phyloP scores from a whole-genome alignment of 2,797 vertebrate species.

The Phrynocephalus forsythii region DNA sequence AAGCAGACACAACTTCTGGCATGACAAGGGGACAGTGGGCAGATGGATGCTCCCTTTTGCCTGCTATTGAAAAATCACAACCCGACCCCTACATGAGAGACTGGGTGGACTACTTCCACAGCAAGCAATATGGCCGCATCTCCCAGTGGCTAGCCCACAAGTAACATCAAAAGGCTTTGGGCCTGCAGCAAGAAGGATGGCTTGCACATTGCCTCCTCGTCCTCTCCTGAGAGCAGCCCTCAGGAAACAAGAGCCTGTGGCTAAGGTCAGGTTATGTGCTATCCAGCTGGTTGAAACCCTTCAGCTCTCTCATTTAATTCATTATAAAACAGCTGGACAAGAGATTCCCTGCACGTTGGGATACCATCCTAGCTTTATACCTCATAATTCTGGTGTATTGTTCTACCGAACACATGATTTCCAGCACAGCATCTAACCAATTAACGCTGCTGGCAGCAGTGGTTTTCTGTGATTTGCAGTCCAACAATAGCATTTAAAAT shows the following conservation, averaged over 20 bases:
- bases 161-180: neutral
- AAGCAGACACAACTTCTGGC: neutral
- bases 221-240: neutral
- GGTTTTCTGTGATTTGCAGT: constrained; percentile 40
- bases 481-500: constrained; percentile 34
- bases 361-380: neutral
- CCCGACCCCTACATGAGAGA: neutral
- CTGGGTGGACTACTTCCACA: too few relatives aligned
- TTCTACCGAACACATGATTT: constrained; percentile 43
- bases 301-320: constrained; percentile 1
- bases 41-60: neutral
- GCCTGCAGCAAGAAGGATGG: neutral
- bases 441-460: constrained; percentile 34
- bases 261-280: neutral
- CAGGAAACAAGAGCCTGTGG: neutral
- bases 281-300: neutral
- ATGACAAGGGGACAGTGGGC: too few relatives aligned
- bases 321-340: constrained; percentile 19
- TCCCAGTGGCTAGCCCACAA: neutral
- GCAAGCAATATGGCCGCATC: neutral
- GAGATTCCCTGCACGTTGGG: neutral
- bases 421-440: constrained; percentile 53
- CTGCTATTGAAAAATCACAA: neutral
- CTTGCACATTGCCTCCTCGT: neutral
- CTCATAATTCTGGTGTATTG: constrained; percentile 34